Evolutionary conservation across 2,888 invertebrate genomes (phyloP), one percentile per base, ranked within the genome.

Genomic region (Cenopis cana): DNA sequence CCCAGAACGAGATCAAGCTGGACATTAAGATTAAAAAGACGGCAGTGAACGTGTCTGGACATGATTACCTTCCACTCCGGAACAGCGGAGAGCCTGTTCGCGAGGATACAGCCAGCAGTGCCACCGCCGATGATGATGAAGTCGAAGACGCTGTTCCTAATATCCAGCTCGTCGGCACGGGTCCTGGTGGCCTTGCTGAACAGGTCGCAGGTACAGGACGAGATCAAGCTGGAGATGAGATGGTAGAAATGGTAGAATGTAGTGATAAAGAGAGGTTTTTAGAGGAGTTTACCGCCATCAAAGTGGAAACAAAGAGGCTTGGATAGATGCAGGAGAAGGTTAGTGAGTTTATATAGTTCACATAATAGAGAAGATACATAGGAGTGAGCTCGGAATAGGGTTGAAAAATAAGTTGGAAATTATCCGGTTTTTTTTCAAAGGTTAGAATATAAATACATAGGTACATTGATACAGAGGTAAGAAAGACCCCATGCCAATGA

Each of bases 81-180:
- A 0, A 89, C 81, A 17, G 92, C 90, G 0, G 93, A 93, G 1
- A 93, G 84, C 14, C 93, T 81, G 67, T 93, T 93, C 0, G 93
- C 93, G 52, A 93, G 84, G 68, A 93, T 80, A 49, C 93, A 93
- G 0, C 93, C 93, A 0, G 93, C 88, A 0, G 93, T 92, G 0
- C 93, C 93, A 0, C 93, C 93, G 0, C 93, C 93, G 0, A 93
- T 80, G 66, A 93, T 89, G 76, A 93, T 90, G 83, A 93, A 93
- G 82, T 93, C 93, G 67, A 88, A 93, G n/a, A 93, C 93, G 54
- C 90, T 91, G 82, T 82, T 92, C 78, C 83, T 83, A 0, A 90
- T 76, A 67, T 89, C 89, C 38, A 84, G 78, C 66, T 91, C 92
- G 24, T 91, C 91, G 0, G 88, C 83, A 72, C 85, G 89, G 0